Evolutionary conservation across 2,888 invertebrate species (phyloP), one percentile per base, ranked within the genome.

Genomic region (Melinaea marsaeus): DNA sequence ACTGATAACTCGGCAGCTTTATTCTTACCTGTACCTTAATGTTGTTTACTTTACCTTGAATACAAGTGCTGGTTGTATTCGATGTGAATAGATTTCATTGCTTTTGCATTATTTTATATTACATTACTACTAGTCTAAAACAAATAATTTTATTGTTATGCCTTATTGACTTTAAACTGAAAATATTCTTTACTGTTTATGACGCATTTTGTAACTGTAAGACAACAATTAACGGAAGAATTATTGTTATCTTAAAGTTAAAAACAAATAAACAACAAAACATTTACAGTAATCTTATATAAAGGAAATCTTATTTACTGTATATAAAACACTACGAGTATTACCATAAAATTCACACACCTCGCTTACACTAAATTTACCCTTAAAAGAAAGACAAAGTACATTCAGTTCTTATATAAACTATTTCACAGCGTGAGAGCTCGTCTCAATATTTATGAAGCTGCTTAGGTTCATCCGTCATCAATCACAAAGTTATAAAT

Each of bases 401-500:
- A 54, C 67, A 67, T 70, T 68, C 63, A 61, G 71, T 73, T 70
- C 70, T 66, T 69, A 64, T 9, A 22, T 7, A 76, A 85, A 88
- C 88, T 87, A 88, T 80, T 77, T 76, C 85, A 54, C 86, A 81
- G 83, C 80, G 75, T 82, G 86, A 85, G 79, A 78, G 81, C 77
- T 74, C 74, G 74, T 74, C 84, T 86, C 87, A 89, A 90, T 90
- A 90, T 90, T 88, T 90, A 90, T 90, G 89, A 90, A 90, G 83
- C 82, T 66, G 82, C 85, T 82, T 78, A 73, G 74, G 72, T 74
- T 78, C 82, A 80, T 82, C 85, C 88, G 79, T 86, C 90, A 90
- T 90, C 90, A 90, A 90, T 90, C 90, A 90, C 87, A 86, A 89
- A 90, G 88, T 90, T 90, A 90, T 90, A 90, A 90, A 90, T 90